These are phyloP conservation scores for Tortricodes alternella DNA, from an alignment of 2,888 invertebrate species.

Conservation along the genomic window DNA sequence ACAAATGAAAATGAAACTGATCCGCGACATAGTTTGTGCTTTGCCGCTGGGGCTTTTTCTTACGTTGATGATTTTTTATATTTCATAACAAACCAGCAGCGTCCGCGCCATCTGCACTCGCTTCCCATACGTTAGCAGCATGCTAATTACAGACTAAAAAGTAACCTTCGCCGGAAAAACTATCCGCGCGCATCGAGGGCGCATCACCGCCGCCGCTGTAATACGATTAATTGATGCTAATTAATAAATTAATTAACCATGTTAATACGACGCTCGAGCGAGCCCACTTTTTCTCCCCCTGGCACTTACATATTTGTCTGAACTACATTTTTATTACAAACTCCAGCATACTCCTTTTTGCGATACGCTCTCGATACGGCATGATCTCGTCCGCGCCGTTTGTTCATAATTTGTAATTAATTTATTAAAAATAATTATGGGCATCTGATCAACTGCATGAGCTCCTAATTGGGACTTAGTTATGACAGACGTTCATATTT, in stretches of 20 bases:
- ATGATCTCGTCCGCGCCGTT: constrained; percentile 44
- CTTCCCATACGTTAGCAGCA: constrained; percentile 52
- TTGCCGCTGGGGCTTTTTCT: constrained; percentile 43
- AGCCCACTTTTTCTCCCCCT: constrained; percentile 60
- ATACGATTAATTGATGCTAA: constrained; percentile 77
- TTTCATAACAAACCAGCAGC: constrained; percentile 45
- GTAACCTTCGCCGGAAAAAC: constrained; percentile 64
- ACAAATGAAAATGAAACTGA: too few species aligned
- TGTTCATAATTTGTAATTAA: constrained; percentile 62
- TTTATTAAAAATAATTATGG: constrained; percentile 63
- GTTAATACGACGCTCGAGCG: constrained; percentile 70
- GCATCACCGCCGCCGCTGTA: constrained; percentile 52
- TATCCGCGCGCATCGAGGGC: constrained; percentile 61
- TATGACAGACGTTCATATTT: constrained; percentile 51
- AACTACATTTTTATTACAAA: constrained; percentile 61
- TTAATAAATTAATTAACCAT: constrained; percentile 80
- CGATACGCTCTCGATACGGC: constrained; percentile 47
- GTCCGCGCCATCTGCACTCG: constrained; percentile 54
- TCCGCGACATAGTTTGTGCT: too few species aligned
- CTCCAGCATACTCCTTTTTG: constrained; percentile 64
- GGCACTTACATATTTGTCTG: constrained; percentile 59
- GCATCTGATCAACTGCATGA: constrained; percentile 41
- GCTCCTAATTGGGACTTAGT: constrained; percentile 57
- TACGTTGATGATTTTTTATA: constrained; percentile 32
- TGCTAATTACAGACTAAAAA: constrained; percentile 61